Evolutionary conservation across 2,888 invertebrate species (phyloP), one percentile per base, ranked within the genome.

Genomic region (Drosophila leonis): DNA sequence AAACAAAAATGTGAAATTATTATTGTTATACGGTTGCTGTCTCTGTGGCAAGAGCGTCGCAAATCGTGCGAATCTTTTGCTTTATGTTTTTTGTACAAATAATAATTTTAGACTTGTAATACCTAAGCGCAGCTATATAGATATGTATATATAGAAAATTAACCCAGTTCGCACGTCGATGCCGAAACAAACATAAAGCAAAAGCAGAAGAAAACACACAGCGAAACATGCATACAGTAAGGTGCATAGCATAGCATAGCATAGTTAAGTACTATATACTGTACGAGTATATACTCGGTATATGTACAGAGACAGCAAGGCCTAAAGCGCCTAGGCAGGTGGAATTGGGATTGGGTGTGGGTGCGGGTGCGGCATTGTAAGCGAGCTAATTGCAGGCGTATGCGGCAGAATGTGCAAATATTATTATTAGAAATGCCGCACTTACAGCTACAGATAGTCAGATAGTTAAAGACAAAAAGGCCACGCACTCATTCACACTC

Each of bases 81-180:
- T 70, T 44, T 56, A 20, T 66, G 55, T 62, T 49, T 49, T 71
- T 56, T 73, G 70, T 65, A 75, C 72, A 79, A 70, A 75, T 67
- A 80, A 80, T 83, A 80, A 80, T 85, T 76, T 74, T 57, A 68
- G 68, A 67, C 61, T 75, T 79, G 82, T 78, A 80, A 76, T 71
- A 75, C 52, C 56, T 49, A 75, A 69, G 65, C 75, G 65, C 75
- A 71, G 59, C 46, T 52, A 42, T 61, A 18, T 49, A 54, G 69
- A 39, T 69, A 8, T 56, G 13, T 42, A 56, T 77, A 80, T 83
- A 85, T 79, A 88, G 81, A 90, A 86, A 87, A 87, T 88, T 87
- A 87, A 87, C 86, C 86, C 80, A 87, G 87, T 87, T 87, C 86
- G 86, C 86, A 87, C 86, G 90, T 86, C 88, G 72, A 77, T 81